Evolutionary conservation across 2,888 invertebrate genomes (phyloP).

Genomic region (Tipula lateralis): DNA sequence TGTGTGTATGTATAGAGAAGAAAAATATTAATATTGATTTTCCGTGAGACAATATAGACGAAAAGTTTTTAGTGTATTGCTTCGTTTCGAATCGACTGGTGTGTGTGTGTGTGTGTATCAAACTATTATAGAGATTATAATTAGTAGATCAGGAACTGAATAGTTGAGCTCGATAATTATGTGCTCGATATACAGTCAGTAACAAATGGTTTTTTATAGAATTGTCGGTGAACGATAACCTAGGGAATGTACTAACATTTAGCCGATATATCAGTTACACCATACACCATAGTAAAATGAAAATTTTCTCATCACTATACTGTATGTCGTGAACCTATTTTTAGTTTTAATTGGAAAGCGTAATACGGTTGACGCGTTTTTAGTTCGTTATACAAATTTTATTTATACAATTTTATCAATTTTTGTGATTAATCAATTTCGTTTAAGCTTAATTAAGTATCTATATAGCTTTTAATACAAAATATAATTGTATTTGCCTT

Average conservation of each 20-base stretch:
- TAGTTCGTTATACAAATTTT: neutral
- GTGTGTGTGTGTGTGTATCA: too few relatives aligned
- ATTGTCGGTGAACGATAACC: neutral
- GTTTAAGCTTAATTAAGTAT: neutral
- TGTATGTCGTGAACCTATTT: neutral
- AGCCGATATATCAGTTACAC: neutral
- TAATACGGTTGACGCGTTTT: neutral
- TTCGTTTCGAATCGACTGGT: neutral
- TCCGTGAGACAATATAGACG: neutral
- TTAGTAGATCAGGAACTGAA: too few relatives aligned
- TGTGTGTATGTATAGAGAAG: neutral
- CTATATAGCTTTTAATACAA: neutral
- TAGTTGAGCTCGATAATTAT: too few relatives aligned
- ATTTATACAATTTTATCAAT: neutral
- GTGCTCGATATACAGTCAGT: neutral
- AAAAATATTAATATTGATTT: neutral
- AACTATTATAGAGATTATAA: too few relatives aligned
- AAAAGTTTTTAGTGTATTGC: neutral
- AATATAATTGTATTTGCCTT: neutral
- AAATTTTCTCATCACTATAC: neutral
- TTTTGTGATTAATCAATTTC: neutral
- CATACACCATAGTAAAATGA: neutral
- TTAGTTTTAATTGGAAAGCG: conserved; percentile 20
- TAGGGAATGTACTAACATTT: neutral
- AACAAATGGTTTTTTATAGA: neutral